These are phyloP conservation scores for Dasysyrphus tricinctus DNA, from an alignment of 2,888 invertebrate genomes.

Conservation along the genomic window DNA sequence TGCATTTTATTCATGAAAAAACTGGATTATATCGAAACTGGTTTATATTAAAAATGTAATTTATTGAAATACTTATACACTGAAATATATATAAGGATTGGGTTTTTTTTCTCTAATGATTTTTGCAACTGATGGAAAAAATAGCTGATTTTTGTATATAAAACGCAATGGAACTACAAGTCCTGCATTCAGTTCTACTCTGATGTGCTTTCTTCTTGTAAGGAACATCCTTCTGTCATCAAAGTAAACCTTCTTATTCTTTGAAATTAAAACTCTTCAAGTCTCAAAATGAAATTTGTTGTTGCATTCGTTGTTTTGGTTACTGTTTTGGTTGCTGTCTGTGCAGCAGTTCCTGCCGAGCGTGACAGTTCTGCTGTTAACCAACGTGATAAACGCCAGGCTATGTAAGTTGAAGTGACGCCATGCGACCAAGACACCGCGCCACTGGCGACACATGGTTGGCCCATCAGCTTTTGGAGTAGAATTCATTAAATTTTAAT, in stretches of 20 bases:
- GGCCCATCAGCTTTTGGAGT: too few relatives aligned
- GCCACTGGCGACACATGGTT: too few relatives aligned
- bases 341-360: conserved; percentile 76
- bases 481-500: too few relatives aligned
- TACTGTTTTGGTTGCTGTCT: conserved; percentile 82
- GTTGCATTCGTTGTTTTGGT: conserved; percentile 82
- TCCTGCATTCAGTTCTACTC: conserved; percentile 52
- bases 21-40: too few relatives aligned
- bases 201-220: conserved; percentile 56
- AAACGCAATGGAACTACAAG: conserved; percentile 25
- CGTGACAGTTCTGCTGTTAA: conserved; percentile 78
- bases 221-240: conserved; percentile 26
- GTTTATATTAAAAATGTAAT: conserved; percentile 11
- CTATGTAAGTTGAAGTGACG: too few relatives aligned
- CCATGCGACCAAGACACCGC: too few relatives aligned
- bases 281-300: conserved; percentile 78
- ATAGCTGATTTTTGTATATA: conserved; percentile 49
- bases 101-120: neutral
- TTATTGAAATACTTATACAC: conserved; percentile 21
- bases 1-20: conserved; percentile 4
- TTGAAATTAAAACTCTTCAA: conserved; percentile 30
- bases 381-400: conserved; percentile 79
- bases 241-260: too few relatives aligned
- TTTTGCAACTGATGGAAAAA: conserved; percentile 33
- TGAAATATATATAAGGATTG: neutral